Conservation (phyloP, 2,797 vertebrate species). For the Mormyrus hasselquistii region DNA sequence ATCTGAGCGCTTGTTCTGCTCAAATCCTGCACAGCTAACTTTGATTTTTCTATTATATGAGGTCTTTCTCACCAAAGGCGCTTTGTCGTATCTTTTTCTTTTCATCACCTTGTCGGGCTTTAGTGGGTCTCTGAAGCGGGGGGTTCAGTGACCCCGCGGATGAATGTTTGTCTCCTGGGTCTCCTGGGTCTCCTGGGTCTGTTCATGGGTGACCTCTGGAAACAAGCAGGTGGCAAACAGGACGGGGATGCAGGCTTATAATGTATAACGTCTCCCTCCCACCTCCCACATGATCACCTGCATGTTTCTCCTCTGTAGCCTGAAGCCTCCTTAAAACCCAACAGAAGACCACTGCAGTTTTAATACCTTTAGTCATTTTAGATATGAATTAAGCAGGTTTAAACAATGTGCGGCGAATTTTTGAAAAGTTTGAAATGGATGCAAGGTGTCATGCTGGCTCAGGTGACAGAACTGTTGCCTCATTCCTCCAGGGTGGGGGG, state of each 20-base stretch:
- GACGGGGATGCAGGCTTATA: background rate
- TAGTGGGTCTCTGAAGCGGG: background rate
- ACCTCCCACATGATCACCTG: background rate
- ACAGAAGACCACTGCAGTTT: background rate
- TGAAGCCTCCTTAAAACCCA: background rate
- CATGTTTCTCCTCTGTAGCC: background rate
- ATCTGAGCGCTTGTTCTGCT: background rate
- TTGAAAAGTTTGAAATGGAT: background rate
- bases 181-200: background rate
- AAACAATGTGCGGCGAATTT: background rate
- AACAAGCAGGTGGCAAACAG: background rate
- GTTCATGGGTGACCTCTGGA: background rate
- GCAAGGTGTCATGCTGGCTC: background rate
- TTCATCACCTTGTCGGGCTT: background rate
- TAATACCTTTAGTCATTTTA: slow-evolving; percentile 8
- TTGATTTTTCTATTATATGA: background rate
- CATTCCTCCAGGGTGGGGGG: background rate
- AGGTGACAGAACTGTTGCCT: background rate
- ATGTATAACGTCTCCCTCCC: background rate
- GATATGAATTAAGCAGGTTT: background rate
- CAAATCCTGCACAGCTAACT: background rate
- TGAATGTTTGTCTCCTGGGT: background rate
- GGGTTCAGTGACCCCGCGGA: background rate
- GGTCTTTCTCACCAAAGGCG: slow-evolving; percentile 16
- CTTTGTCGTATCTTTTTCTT: background rate